Evolutionary conservation across 2,113 vertebrate genomes (phyloP).

Genomic region (Hydropotes inermis): DNA sequence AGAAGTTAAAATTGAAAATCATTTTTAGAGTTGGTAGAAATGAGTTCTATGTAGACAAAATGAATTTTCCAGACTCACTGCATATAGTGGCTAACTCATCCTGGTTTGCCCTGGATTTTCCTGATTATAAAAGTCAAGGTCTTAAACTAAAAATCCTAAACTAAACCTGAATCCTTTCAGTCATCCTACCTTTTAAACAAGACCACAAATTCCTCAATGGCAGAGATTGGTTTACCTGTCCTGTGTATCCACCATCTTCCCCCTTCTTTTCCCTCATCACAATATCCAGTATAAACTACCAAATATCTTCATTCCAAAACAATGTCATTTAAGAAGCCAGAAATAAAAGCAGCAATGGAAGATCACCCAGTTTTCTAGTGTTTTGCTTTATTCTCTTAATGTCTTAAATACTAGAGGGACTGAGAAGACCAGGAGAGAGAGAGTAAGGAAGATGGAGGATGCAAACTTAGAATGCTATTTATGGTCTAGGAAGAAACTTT

Average conservation of each 20-base stretch:
- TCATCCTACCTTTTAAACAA: background rate
- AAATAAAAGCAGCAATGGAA: background rate
- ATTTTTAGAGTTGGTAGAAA: background rate
- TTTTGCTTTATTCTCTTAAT: background rate
- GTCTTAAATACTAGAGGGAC: background rate
- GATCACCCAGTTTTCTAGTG: background rate
- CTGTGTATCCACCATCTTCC: background rate
- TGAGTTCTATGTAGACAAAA: background rate
- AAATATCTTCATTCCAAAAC: background rate
- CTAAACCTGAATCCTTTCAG: background rate
- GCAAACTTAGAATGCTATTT: slow-evolving; percentile 10
- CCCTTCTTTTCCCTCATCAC: background rate
- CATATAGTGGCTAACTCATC: background rate
- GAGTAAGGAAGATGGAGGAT: background rate
- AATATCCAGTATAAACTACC: background rate
- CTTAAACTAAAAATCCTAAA: background rate
- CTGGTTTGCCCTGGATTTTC: background rate
- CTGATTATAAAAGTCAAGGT: slow-evolving; percentile 17
- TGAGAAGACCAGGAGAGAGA: background rate
- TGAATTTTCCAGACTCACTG: background rate
- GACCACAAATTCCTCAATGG: background rate
- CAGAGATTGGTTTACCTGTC: background rate
- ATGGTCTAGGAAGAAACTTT: slow-evolving; percentile 29
- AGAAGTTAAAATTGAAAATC: background rate
- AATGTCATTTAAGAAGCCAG: background rate